Evolutionary conservation across 2,888 invertebrate genomes (phyloP).

Genomic region (Geotrupes spiniger): DNA sequence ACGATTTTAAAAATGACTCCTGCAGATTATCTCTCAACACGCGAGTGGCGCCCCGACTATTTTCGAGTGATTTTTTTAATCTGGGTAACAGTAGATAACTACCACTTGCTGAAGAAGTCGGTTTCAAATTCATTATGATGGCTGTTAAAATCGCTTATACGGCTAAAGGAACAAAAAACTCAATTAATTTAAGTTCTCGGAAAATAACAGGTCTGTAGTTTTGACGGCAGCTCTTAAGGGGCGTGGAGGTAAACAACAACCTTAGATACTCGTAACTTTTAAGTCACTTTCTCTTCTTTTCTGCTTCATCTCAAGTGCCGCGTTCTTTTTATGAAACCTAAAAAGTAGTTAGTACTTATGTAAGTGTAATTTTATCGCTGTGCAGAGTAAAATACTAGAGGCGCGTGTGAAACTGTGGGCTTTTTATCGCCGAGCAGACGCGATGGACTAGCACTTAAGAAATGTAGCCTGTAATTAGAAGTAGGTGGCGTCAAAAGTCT

Average conservation of each 20-base stretch:
- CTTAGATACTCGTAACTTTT: slow-evolving; percentile 20
- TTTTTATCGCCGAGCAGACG: too few species aligned
- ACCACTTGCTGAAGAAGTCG: slow-evolving; percentile 46
- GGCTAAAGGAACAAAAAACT: slow-evolving; percentile 26
- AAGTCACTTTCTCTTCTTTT: slow-evolving; percentile 20
- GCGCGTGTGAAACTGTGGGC: too few species aligned
- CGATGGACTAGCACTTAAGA: too few species aligned
- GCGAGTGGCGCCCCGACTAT: slow-evolving; percentile 17
- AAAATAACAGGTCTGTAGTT: slow-evolving; percentile 32
- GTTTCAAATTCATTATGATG: slow-evolving; percentile 39
- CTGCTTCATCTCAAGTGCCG: slow-evolving; percentile 4
- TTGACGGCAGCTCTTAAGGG: slow-evolving; percentile 24
- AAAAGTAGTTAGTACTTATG: not conserved
- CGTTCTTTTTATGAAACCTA: too few species aligned
- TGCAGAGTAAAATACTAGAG: too few species aligned
- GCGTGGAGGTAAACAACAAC: slow-evolving; percentile 22
- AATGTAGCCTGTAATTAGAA: too few species aligned
- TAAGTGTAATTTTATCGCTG: too few species aligned
- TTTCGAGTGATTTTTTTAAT: slow-evolving; percentile 16
- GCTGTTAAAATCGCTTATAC: slow-evolving; percentile 35
- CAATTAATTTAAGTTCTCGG: slow-evolving; percentile 32
- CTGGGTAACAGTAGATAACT: slow-evolving; percentile 40
- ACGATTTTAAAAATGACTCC: slow-evolving; percentile 11
- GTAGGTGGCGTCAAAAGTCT: too few species aligned
- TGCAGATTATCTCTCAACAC: slow-evolving; percentile 22